Evolutionary conservation across 2,113 vertebrate genomes (phyloP), one percentile per base, ranked within the genome.

Genomic region (Plecturocebus donacophilus): DNA sequence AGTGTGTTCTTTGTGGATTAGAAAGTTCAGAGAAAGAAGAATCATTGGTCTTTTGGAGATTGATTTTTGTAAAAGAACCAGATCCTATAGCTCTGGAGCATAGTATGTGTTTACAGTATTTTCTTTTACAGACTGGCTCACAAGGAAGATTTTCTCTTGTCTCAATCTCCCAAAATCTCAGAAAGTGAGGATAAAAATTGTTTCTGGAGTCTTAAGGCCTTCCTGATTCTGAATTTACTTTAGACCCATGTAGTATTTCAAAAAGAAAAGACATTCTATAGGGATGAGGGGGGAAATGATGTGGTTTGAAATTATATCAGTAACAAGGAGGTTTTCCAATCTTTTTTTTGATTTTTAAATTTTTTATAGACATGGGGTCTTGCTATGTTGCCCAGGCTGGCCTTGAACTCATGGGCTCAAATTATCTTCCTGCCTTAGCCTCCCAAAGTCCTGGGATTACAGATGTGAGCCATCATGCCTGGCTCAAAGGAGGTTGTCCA

Each of bases 21-120:
- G 32, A 90, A 95, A 96, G 38, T 71, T 87, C 71, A 82, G 45
- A 92, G 49, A 91, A 77, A 40, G 64, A 96, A 87, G 61, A 87
- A 79, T 52, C 20, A 80, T 0, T 58, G 25, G 70, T 94, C 45
- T 87, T 92, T 45, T 71, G 13, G 56, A 92, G 56, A 94, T 58
- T 90, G 40, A 58, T 27, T 85, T 93, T 86, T 92, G 42, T 35
- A 56, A 30, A 88, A 95, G 66, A 96, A 90, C 4, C 54, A 94
- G 52, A 40, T 92, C 35, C 66, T 75, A 76, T 70, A 92, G 80
- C 27, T 88, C 70, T 94, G 23, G 66, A 95, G 20, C 85, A 95
- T 1, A 87, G 23, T 23, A n/a, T 66, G n/a, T 58, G 89, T 56
- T 83, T 64, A 85, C 23, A 25, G 27, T 91, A n/a, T 61, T 77